Conservation (phyloP, 2,888 invertebrate genomes). For the Dioctria linearis region DNA sequence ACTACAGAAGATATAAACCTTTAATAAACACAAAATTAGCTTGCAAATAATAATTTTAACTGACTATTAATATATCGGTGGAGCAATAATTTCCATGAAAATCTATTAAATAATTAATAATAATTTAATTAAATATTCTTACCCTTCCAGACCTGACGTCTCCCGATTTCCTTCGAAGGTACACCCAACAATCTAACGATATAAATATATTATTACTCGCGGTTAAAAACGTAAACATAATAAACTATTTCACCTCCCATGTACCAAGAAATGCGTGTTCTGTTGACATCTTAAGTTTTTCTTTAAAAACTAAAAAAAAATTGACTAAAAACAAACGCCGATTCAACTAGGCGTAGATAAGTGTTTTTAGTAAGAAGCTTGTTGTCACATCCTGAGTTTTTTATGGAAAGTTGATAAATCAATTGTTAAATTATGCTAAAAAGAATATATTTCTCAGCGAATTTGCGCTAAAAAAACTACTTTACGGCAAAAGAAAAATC, state of each 20-base stretch:
- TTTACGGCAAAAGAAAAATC: conserved; percentile 39
- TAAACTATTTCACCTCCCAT: conserved; percentile 72
- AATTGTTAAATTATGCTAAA: too few relatives aligned
- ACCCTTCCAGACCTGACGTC: conserved; percentile 68
- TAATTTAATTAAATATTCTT: conserved; percentile 44
- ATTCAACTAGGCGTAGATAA: not conserved
- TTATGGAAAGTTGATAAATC: not conserved
- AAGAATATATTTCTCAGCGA: not conserved
- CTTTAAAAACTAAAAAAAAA: conserved; percentile 24
- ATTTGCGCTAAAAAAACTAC: conserved; percentile 20
- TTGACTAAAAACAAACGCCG: conserved; percentile 21
- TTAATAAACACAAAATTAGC: too few relatives aligned
- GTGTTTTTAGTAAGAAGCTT: not conserved
- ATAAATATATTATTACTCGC: conserved; percentile 5
- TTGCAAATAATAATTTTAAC: too few relatives aligned
- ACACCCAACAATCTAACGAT: conserved; percentile 65
- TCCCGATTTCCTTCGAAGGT: conserved; percentile 67
- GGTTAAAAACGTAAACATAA: not conserved
- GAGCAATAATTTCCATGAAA: too few relatives aligned
- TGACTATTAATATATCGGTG: too few relatives aligned
- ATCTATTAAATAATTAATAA: too few relatives aligned
- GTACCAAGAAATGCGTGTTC: conserved; percentile 73
- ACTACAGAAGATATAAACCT: too few relatives aligned
- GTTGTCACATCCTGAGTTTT: conserved; percentile 21
- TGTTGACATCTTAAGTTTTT: conserved; percentile 63